Percentiles rank a stretch among this genome's conserved stretches.
These are phyloP conservation scores for Hemibates koningsi DNA, from an alignment of 2,113 vertebrate species.

Conservation along the genomic window DNA sequence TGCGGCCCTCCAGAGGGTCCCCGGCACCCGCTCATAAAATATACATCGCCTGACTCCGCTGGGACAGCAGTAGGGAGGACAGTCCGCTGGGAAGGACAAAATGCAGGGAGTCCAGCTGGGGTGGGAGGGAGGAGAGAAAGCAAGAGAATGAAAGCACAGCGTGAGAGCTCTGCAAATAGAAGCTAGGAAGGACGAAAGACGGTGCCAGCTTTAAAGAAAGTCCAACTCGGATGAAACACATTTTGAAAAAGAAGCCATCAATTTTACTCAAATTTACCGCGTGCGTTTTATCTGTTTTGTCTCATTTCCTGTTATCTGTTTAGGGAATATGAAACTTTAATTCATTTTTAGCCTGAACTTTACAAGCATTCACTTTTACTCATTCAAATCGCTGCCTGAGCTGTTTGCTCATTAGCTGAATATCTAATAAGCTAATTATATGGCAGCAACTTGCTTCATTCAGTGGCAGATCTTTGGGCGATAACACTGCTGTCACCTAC, in stretches of 20 bases:
- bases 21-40: slow-evolving; percentile 71
- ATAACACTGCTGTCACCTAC: accelerated
- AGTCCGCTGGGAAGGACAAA: slow-evolving; percentile 45
- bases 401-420: background rate
- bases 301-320: background rate
- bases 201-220: background rate
- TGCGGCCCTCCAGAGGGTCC: slow-evolving; percentile 49
- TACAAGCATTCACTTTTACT: background rate
- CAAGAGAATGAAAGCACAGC: background rate
- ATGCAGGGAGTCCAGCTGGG: slow-evolving; percentile 14
- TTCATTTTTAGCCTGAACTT: accelerated
- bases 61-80: slow-evolving; percentile 24
- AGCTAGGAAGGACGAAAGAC: background rate
- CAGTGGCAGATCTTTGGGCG: background rate
- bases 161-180: background rate
- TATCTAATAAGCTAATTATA: background rate
- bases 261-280: accelerated
- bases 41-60: slow-evolving; percentile 60
- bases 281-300: accelerated
- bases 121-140: background rate
- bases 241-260: background rate
- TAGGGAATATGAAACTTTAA: background rate
- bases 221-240: background rate
- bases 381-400: background rate
- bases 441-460: accelerated